Percentiles rank a stretch among this genome's conserved stretches.
These are phyloP conservation scores for Blastobasis adustella DNA, from an alignment of 2,888 invertebrate genomes.

Conservation along the genomic window DNA sequence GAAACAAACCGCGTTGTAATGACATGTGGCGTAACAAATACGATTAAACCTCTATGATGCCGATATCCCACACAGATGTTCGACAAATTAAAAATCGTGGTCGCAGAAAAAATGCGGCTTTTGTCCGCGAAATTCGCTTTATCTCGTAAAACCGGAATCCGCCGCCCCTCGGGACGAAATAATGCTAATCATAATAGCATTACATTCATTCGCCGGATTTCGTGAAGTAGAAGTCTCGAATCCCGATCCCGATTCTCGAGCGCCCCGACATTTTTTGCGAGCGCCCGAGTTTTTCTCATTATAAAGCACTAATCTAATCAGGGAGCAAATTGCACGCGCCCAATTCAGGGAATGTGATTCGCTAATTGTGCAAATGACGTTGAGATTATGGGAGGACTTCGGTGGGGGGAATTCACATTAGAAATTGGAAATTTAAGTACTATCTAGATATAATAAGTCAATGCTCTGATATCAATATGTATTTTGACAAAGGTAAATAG, in stretches of 20 bases:
- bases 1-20: constrained; percentile 64
- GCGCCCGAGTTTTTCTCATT: constrained; percentile 49
- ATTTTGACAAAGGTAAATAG: too few relatives aligned
- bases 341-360: constrained; percentile 13
- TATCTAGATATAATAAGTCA: too few relatives aligned
- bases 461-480: too few relatives aligned
- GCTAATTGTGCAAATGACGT: constrained; percentile 13
- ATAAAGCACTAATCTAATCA: constrained; percentile 51
- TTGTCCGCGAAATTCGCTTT: constrained; percentile 64
- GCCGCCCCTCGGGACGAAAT: constrained; percentile 58
- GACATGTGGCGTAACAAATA: constrained; percentile 65
- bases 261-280: constrained; percentile 51
- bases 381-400: neutral
- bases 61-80: constrained; percentile 59
- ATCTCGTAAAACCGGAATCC: constrained; percentile 67
- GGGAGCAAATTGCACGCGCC: constrained; percentile 13
- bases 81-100: constrained; percentile 52
- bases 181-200: constrained; percentile 73
- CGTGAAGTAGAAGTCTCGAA: constrained; percentile 56
- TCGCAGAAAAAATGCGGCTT: constrained; percentile 38
- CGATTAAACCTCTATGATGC: constrained; percentile 58
- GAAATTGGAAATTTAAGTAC: too few relatives aligned
- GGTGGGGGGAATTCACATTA: too few relatives aligned
- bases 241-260: constrained; percentile 28
- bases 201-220: constrained; percentile 69